Percentiles rank a stretch among this genome's conserved stretches.
Evolutionary conservation across 2,888 invertebrate genomes (phyloP).

Genomic region (Therioaphis trifolii): DNA sequence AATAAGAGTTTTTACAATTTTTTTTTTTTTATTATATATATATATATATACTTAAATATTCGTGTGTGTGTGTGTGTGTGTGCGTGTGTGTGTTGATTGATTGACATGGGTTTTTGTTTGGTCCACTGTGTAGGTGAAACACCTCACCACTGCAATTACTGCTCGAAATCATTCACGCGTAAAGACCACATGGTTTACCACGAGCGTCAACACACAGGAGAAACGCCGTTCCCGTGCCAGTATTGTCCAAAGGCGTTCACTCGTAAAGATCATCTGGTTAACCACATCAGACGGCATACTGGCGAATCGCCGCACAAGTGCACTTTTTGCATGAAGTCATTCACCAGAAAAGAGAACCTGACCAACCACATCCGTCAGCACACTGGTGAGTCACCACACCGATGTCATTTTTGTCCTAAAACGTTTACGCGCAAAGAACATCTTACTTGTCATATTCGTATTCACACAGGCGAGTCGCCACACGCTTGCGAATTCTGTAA

Average conservation of each 20-base stretch:
- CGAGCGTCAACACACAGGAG: slow-evolving; percentile 83
- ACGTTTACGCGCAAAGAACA: slow-evolving; percentile 84
- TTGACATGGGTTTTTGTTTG: slow-evolving; percentile 63
- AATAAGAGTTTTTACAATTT: slow-evolving; percentile 42
- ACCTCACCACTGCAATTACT: slow-evolving; percentile 78
- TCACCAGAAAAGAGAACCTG: slow-evolving; percentile 67
- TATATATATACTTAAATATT: slow-evolving; percentile 23
- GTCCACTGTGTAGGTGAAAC: slow-evolving; percentile 69
- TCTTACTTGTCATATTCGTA: slow-evolving; percentile 79
- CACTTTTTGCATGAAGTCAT: slow-evolving; percentile 79
- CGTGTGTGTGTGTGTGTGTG: slow-evolving; percentile 34
- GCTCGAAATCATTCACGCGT: slow-evolving; percentile 87
- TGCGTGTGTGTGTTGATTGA: slow-evolving; percentile 53
- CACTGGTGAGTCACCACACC: slow-evolving; percentile 77
- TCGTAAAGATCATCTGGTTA: slow-evolving; percentile 87
- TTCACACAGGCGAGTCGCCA: slow-evolving; percentile 89
- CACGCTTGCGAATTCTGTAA: slow-evolving; percentile 87
- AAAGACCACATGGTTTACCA: slow-evolving; percentile 89
- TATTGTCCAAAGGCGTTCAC: slow-evolving; percentile 83
- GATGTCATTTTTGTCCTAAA: slow-evolving; percentile 83
- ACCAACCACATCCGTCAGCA: slow-evolving; percentile 68
- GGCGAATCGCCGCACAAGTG: slow-evolving; percentile 89
- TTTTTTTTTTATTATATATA: slow-evolving; percentile 35
- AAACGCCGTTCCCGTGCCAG: slow-evolving; percentile 83
- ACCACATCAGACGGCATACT: slow-evolving; percentile 89